Evolutionary conservation across 2,113 vertebrate species (phyloP).

Genomic region (Sula dactylatra): DNA sequence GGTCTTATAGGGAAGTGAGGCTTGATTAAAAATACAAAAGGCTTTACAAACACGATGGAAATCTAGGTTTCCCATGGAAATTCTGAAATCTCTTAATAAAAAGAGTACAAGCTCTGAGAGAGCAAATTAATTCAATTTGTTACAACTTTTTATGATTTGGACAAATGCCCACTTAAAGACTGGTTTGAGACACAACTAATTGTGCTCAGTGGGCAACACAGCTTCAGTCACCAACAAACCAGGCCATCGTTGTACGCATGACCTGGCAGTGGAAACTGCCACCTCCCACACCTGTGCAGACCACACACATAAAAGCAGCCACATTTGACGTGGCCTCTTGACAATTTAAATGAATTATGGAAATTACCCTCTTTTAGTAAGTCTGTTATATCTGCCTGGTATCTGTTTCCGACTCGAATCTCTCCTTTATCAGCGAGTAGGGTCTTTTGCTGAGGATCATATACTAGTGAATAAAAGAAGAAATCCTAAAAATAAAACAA

Average conservation of each 20-base stretch:
- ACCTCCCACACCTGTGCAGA: not conserved
- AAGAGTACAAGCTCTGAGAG: not conserved
- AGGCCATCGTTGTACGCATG: fast-evolving
- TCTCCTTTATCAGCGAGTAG: constrained; percentile 97
- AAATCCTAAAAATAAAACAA: constrained; percentile 83
- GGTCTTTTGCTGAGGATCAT: constrained; percentile 97
- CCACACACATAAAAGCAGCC: not conserved
- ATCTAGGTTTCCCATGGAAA: constrained; percentile 30
- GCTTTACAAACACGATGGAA: not conserved
- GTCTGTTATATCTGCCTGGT: constrained; percentile 96
- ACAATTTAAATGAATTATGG: not conserved
- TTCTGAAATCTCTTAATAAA: not conserved
- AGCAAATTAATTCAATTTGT: constrained; percentile 50
- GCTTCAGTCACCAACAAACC: not conserved
- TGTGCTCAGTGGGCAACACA: not conserved
- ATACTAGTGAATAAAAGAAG: constrained; percentile 98
- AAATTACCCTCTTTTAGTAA: constrained; percentile 88
- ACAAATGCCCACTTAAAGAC: not conserved
- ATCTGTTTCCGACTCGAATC: constrained; percentile 95
- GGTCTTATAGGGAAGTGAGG: not conserved
- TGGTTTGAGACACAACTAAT: not conserved
- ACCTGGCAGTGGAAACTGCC: not conserved
- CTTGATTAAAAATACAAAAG: constrained; percentile 41
- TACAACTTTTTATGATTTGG: constrained; percentile 46
- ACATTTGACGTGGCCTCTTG: not conserved